These are phyloP conservation scores for Phaethon lepturus DNA, from an alignment of 2,113 vertebrate species.

Conservation along the genomic window DNA sequence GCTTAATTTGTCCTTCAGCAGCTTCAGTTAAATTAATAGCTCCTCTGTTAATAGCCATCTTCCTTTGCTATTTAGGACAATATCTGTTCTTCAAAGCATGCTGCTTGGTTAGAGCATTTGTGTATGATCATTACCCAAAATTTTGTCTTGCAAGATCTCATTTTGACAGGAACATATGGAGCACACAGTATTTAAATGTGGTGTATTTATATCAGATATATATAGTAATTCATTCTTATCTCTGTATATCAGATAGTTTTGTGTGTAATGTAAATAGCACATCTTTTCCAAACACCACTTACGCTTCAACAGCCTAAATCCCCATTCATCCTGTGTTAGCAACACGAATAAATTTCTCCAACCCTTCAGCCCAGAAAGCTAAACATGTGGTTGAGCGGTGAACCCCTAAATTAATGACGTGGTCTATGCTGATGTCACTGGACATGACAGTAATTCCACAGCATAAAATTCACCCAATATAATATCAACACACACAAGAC, in stretches of 20 bases:
- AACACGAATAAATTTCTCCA: background rate
- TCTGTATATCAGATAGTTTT: background rate
- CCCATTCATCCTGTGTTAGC: background rate
- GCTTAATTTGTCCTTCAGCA: background rate
- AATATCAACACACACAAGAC: background rate
- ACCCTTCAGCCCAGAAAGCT: background rate
- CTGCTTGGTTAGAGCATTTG: background rate
- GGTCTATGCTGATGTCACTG: background rate
- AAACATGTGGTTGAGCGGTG: background rate
- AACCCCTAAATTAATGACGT: background rate
- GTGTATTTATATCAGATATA: background rate
- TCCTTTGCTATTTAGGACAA: background rate
- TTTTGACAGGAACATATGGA: background rate
- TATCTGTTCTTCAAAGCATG: background rate
- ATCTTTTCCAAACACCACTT: background rate
- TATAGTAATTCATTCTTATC: background rate
- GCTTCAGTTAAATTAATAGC: background rate
- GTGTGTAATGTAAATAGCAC: background rate
- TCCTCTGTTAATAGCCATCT: background rate
- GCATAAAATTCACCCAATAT: background rate
- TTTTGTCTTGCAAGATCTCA: background rate
- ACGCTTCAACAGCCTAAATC: background rate
- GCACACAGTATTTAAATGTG: background rate
- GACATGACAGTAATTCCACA: background rate
- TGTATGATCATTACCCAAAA: rapidly evolving